These are phyloP conservation scores for Seira musarum DNA, from an alignment of 2,888 invertebrate genomes.

Conservation along the genomic window DNA sequence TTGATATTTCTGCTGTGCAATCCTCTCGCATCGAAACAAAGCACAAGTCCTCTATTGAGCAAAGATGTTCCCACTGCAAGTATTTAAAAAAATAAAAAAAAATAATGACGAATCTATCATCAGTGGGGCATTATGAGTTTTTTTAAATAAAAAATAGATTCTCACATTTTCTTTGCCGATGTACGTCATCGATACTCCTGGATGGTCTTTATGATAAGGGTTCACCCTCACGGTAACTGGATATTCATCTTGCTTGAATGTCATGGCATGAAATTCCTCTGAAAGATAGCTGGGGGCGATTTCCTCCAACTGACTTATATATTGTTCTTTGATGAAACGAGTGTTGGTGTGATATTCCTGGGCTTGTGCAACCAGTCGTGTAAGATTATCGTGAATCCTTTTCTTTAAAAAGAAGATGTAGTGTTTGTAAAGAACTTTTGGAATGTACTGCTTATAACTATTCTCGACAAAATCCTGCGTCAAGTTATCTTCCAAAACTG, in stretches of 20 bases:
- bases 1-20: conserved; percentile 82
- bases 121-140: no score
- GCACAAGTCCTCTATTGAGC: conserved; percentile 87
- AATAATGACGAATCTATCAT: background rate
- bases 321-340: conserved; percentile 83
- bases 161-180: conserved; percentile 78
- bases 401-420: conserved; percentile 84
- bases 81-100: conserved; percentile 1
- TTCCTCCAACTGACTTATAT: conserved; percentile 85
- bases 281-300: conserved; percentile 87
- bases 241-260: conserved; percentile 76
- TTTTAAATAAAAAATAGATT: background rate
- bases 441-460: conserved; percentile 88
- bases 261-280: conserved; percentile 81
- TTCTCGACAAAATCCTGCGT: conserved; percentile 80
- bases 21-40: conserved; percentile 83
- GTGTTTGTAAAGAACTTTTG: conserved; percentile 82
- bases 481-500: conserved; percentile 83
- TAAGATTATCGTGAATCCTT: conserved; percentile 78
- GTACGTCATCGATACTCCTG: conserved; percentile 80
- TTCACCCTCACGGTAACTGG: conserved; percentile 77
- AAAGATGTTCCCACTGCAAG: conserved; percentile 81
- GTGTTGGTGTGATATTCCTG: conserved; percentile 72
- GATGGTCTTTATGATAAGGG: conserved; percentile 78
- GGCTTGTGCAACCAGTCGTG: conserved; percentile 73